A percentile compares a stretch with the other conserved stretches of the same genome.
These are phyloP conservation scores for Archivesica marissinica DNA, from an alignment of 1,140 invertebrate species.

Conservation along the genomic window DNA sequence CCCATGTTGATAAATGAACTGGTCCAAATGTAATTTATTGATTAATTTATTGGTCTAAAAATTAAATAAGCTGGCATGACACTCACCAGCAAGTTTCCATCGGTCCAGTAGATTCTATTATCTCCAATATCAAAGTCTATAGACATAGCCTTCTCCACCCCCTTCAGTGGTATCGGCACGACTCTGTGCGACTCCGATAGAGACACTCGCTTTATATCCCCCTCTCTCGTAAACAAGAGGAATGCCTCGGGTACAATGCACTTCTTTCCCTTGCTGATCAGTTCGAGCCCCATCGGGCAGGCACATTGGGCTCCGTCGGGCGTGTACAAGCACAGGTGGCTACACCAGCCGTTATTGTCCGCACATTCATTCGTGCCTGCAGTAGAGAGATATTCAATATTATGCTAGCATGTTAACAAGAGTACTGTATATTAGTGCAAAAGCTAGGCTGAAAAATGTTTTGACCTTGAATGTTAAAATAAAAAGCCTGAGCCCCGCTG, in stretches of 20 bases:
- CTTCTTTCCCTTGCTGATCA: slow-evolving; percentile 90
- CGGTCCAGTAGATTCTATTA: slow-evolving; percentile 95
- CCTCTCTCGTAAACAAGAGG: slow-evolving; percentile 92
- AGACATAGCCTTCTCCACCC: slow-evolving; percentile 94
- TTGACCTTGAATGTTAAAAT: no score
- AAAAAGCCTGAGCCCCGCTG: no score
- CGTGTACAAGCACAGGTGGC: slow-evolving; percentile 97
- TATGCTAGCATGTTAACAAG: no score
- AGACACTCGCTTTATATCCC: slow-evolving; percentile 89
- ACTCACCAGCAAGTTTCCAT: slow-evolving; percentile 88
- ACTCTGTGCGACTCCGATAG: slow-evolving; percentile 90
- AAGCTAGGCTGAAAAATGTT: no score
- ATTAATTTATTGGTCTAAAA: no score
- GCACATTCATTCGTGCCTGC: slow-evolving; percentile 94
- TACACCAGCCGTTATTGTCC: slow-evolving; percentile 96
- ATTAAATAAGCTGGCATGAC: not conserved
- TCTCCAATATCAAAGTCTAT: slow-evolving; percentile 96
- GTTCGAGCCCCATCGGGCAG: slow-evolving; percentile 92
- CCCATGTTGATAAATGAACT: no score
- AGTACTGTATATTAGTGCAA: no score
- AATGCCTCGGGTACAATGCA: slow-evolving; percentile 95
- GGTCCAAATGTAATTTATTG: no score
- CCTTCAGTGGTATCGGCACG: slow-evolving; percentile 85
- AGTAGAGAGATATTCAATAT: slow-evolving; percentile 45
- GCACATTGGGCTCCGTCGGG: slow-evolving; percentile 88